These are phyloP conservation scores for Serrognathus titanus DNA, from an alignment of 2,888 invertebrate species.

Conservation along the genomic window DNA sequence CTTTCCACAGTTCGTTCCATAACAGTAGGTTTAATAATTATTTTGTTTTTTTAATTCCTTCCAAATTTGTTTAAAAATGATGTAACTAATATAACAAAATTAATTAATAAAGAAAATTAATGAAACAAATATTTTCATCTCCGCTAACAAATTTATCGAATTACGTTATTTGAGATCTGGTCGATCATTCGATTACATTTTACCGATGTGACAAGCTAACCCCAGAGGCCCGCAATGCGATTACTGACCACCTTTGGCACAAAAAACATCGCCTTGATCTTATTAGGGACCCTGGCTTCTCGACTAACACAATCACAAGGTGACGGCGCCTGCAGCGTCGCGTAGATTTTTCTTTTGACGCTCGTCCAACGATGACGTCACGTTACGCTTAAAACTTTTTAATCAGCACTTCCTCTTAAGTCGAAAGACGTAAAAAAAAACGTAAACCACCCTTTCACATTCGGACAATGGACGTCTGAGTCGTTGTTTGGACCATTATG, in stretches of 20 bases:
- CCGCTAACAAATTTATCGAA: constrained; percentile 13
- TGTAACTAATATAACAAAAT: too few relatives aligned
- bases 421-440: constrained; percentile 6
- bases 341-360: background rate
- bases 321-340: background rate
- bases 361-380: background rate
- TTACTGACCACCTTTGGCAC: constrained; percentile 45
- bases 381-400: background rate
- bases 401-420: background rate
- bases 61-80: too few relatives aligned
- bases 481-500: constrained; percentile 27
- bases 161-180: constrained; percentile 11
- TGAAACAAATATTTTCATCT: too few relatives aligned
- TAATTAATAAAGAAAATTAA: too few relatives aligned
- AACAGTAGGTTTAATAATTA: too few relatives aligned
- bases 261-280: constrained; percentile 29
- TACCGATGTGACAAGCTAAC: constrained; percentile 39
- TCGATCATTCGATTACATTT: constrained; percentile 16
- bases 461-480: constrained; percentile 27
- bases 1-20: too few relatives aligned
- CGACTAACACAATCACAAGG: constrained; percentile 29
- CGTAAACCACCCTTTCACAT: constrained; percentile 22
- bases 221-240: constrained; percentile 41
- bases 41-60: too few relatives aligned
- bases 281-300: constrained; percentile 30